Evolutionary conservation across 2,888 invertebrate species (phyloP), one percentile per base, ranked within the genome.

Genomic region (Drosophila kanekoi): DNA sequence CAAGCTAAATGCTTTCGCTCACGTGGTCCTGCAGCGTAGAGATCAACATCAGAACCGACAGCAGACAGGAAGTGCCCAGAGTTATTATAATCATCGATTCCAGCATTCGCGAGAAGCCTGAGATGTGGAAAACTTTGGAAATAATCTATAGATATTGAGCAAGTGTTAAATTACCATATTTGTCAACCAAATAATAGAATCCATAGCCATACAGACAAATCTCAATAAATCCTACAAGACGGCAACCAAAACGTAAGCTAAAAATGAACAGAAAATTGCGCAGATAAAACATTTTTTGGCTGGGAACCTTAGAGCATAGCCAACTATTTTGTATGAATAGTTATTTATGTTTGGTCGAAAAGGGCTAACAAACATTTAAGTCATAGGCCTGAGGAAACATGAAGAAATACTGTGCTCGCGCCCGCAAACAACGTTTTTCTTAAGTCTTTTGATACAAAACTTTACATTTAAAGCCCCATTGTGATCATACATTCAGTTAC

Each of bases 11-110:
- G 9, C 5, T 18, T 3, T 11, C 48, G 32, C 60, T 71, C 38
- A 76, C 80, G 14, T 76, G 80, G 1, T 40, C 44, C 38, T 65
- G 58, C n/a, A 76, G 28, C n/a, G 75, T 79, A 20, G 80, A 64
- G 0, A 63, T 0, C 28, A 70, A 41, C 80, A 76, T 54, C 3
- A 79, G 33, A 3, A 70, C 0, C 8, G 58, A 32, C 6, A 76
- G n/a, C 0, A 76, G 1, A 4, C 47, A 23, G n/a, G 80, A 80
- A 0, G 61, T 58, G 4, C 18, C 43, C 48, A 76, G 28, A 1
- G 47, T 20, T 23, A 70, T 64, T 11, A 57, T 49, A n/a, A 76
- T 16, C 43, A 76, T 76, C 13, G 72, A 60, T 28, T 58, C 28
- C n/a, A 64, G 14, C 13, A 76, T 18, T 6, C 40, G n/a, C 0